A percentile compares a stretch with the other conserved stretches of the same genome.
Conservation (phyloP, 2,113 vertebrate genomes). For the Callipepla squamata region DNA sequence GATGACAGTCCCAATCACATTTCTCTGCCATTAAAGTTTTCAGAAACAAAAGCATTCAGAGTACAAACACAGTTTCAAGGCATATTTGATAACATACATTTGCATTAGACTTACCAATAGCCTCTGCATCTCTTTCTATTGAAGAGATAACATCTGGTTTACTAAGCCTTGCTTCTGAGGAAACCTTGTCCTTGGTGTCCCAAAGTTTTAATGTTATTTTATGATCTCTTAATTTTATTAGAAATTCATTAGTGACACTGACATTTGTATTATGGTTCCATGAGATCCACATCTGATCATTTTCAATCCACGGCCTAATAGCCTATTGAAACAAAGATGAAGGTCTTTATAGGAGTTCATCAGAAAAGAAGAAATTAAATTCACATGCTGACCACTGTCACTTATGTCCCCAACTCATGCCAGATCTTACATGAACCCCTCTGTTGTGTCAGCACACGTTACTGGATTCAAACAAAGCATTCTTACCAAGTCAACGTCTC, state of each 20-base stretch:
- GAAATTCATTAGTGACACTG: constrained; percentile 73
- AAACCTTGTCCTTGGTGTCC: constrained; percentile 79
- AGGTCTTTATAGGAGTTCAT: background rate
- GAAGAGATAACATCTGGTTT: constrained; percentile 33
- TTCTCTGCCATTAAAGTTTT: background rate
- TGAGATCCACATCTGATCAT: constrained; percentile 81
- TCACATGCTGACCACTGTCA: background rate
- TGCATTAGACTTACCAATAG: constrained; percentile 42
- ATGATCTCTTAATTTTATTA: constrained; percentile 80
- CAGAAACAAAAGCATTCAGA: background rate
- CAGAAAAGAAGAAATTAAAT: background rate
- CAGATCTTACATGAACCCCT: background rate
- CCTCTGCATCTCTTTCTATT: constrained; percentile 12
- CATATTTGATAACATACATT: background rate
- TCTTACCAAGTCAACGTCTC: background rate
- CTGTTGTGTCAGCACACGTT: background rate
- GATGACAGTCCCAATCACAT: background rate
- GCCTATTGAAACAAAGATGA: constrained; percentile 57
- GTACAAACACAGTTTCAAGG: background rate
- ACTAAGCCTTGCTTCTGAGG: constrained; percentile 67
- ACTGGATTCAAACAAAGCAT: background rate
- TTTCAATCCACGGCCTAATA: constrained; percentile 80
- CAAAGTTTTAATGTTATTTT: constrained; percentile 81
- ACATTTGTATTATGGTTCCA: constrained; percentile 79
- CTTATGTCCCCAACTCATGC: background rate